phyloP scores from a whole-genome alignment of 2,888 invertebrate genomes.

The Seira musarum region DNA sequence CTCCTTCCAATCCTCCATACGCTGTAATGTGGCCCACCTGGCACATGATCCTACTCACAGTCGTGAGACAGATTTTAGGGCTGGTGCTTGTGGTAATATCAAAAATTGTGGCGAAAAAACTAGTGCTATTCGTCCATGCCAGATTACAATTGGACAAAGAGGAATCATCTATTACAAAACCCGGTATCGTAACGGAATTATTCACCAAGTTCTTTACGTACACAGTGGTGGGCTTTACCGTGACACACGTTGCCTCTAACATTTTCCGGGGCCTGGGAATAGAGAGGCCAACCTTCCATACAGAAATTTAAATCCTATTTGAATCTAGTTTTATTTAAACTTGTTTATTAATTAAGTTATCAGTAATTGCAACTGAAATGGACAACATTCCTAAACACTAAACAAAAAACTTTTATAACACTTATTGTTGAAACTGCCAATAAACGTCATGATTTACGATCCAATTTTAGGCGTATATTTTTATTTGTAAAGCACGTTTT shows the following conservation, averaged over 20 bases:
- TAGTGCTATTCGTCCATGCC: conserved; percentile 4
- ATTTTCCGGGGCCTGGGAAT: conserved; percentile 84
- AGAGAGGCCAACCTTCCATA: conserved; percentile 87
- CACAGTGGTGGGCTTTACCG: conserved; percentile 84
- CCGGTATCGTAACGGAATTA: conserved; percentile 82
- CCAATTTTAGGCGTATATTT: too few relatives aligned
- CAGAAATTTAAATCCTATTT: conserved; percentile 89
- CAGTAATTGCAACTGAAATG: too few relatives aligned
- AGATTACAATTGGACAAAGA: conserved; percentile 13
- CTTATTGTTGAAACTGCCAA: too few relatives aligned
- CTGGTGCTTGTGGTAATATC: conserved; percentile 81
- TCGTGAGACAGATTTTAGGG: conserved; percentile 83
- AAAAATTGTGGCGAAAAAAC: conserved; percentile 29
- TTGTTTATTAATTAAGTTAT: too few relatives aligned
- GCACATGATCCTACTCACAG: conserved; percentile 78
- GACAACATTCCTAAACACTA: too few relatives aligned
- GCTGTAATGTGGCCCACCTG: conserved; percentile 85
- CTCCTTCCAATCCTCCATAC: conserved; percentile 80
- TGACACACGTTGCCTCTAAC: conserved; percentile 83
- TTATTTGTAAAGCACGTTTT: too few relatives aligned
- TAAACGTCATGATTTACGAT: too few relatives aligned
- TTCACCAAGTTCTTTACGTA: conserved; percentile 88
- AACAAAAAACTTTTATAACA: too few relatives aligned
- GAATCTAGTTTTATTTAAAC: too few relatives aligned
- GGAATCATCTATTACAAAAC: conserved; percentile 71